These are phyloP conservation scores for Garra rufa DNA, from an alignment of 2,113 vertebrate species.

Conservation along the genomic window DNA sequence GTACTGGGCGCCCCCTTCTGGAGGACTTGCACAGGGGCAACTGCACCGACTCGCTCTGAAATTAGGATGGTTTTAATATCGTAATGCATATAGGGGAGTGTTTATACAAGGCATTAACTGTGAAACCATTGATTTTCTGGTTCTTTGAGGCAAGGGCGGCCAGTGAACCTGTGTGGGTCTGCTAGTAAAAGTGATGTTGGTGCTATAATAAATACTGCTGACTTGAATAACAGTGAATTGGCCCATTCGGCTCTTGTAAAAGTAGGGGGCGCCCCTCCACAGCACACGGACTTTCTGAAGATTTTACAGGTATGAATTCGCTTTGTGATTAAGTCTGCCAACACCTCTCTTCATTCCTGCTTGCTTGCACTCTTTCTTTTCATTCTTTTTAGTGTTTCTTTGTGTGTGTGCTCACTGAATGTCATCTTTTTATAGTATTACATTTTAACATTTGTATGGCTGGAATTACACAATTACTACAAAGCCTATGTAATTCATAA, in stretches of 20 bases:
- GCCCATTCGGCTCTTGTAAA: slow-evolving; percentile 84
- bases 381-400: neutral
- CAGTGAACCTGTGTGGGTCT: slow-evolving; percentile 79
- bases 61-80: neutral
- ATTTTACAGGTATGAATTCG: slow-evolving; percentile 87
- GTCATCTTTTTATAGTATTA: neutral
- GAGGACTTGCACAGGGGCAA: slow-evolving; percentile 99
- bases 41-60: slow-evolving; percentile 68
- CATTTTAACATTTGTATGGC: neutral
- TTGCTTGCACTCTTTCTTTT: slow-evolving; percentile 31
- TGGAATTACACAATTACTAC: neutral
- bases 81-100: neutral
- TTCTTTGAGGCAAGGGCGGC: slow-evolving; percentile 48
- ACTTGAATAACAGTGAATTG: slow-evolving; percentile 79
- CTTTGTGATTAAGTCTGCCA: slow-evolving; percentile 61
- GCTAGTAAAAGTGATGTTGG: slow-evolving; percentile 64
- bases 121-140: neutral
- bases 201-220: slow-evolving; percentile 73
- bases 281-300: slow-evolving; percentile 97
- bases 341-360: slow-evolving; percentile 34
- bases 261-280: slow-evolving; percentile 98
- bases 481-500: neutral
- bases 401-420: neutral
- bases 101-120: neutral
- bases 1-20: slow-evolving; percentile 97